Conservation (phyloP, 2,888 invertebrate genomes). For the Drosophila neonasuta region DNA sequence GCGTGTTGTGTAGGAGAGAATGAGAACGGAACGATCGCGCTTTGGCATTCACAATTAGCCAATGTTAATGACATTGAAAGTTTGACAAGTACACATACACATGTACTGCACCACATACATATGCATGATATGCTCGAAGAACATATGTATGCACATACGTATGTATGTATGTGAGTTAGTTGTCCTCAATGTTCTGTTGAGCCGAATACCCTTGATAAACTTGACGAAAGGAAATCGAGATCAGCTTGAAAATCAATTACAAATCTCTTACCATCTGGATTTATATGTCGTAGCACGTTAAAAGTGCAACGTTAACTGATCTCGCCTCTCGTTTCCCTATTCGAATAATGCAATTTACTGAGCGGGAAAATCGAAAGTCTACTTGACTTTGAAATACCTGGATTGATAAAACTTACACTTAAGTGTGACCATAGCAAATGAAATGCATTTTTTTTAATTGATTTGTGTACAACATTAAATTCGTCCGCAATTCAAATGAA, state of each 20-base stretch:
- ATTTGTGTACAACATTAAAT: too few species aligned
- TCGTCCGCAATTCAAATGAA: too few species aligned
- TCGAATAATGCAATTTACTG: too few species aligned
- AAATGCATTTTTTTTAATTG: too few species aligned
- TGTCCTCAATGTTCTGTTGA: background rate
- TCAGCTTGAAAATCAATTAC: background rate
- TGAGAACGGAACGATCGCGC: slow-evolving; percentile 4
- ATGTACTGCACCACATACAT: background rate
- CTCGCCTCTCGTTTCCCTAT: background rate
- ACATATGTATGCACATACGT: background rate
- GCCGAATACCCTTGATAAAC: background rate
- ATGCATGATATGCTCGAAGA: background rate
- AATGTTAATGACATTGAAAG: slow-evolving; percentile 66
- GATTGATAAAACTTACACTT: too few species aligned
- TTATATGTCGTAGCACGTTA: background rate
- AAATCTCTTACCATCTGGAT: too few species aligned
- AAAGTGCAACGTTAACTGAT: background rate
- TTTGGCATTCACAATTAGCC: slow-evolving; percentile 45
- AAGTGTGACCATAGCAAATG: too few species aligned
- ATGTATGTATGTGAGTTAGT: background rate
- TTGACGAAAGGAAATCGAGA: background rate
- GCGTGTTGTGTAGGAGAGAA: background rate
- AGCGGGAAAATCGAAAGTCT: too few species aligned
- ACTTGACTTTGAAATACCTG: too few species aligned
- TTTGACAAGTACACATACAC: slow-evolving; percentile 8